Conservation (phyloP, 1,140 invertebrate species). For the Calosoma granatense region DNA sequence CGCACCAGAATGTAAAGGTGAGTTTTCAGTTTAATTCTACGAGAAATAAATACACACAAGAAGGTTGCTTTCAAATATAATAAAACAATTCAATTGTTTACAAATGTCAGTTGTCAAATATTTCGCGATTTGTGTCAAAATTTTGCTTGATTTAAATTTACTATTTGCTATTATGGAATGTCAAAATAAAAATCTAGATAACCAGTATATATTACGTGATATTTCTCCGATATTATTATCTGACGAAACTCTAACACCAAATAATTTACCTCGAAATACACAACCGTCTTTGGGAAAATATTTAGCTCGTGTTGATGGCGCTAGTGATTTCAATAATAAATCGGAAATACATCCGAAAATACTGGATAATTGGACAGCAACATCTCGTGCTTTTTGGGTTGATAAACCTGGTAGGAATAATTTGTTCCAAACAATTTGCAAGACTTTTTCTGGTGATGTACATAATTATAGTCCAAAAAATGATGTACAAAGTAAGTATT, state of each 20-base stretch:
- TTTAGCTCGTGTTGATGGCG: constrained; percentile 21
- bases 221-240: too few species aligned
- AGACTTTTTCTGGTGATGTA: constrained; percentile 37
- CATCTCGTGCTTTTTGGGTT: constrained; percentile 39
- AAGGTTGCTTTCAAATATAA: too few species aligned
- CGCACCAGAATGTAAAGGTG: too few species aligned
- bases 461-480: constrained; percentile 23
- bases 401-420: constrained; percentile 38
- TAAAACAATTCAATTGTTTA: too few species aligned
- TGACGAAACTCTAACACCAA: constrained; percentile 23
- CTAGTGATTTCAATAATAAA: constrained; percentile 1
- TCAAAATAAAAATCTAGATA: too few species aligned
- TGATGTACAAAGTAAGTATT: constrained; percentile 20
- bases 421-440: constrained; percentile 33
- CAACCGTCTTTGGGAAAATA: constrained; percentile 24
- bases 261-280: constrained; percentile 22
- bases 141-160: too few species aligned
- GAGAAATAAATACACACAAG: too few species aligned
- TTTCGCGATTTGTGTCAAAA: too few species aligned
- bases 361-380: constrained; percentile 29
- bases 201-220: too few species aligned
- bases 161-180: too few species aligned
- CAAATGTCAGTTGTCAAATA: too few species aligned
- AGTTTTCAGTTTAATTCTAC: too few species aligned
- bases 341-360: constrained; percentile 20